A percentile compares a stretch with the other conserved stretches of the same genome.
Evolutionary conservation across 1,140 invertebrate species (phyloP).

Genomic region (Saccostrea echinata): DNA sequence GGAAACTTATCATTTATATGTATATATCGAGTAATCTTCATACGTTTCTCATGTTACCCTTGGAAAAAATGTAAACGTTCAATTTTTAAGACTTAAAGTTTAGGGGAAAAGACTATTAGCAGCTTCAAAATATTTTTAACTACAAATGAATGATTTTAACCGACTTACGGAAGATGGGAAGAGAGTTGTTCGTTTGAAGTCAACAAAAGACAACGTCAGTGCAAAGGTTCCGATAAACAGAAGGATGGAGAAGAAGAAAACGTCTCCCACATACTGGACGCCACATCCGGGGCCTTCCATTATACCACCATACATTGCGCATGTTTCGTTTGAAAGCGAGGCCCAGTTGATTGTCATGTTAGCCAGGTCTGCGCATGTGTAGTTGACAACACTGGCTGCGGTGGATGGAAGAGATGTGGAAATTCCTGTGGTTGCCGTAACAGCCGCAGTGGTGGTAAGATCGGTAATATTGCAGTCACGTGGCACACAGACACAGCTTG

Average conservation of each 20-base stretch:
- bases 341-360: conserved; percentile 57
- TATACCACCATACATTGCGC: conserved; percentile 85
- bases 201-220: conserved; percentile 92
- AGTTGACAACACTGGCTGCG: conserved; percentile 44
- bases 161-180: conserved; percentile 86
- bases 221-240: conserved; percentile 96
- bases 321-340: conserved; percentile 36
- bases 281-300: conserved; percentile 87
- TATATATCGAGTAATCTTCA: no score
- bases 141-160: no score
- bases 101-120: no score
- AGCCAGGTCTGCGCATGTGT: conserved; percentile 47
- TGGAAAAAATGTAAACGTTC: no score
- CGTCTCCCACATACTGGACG: conserved; percentile 82
- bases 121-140: no score
- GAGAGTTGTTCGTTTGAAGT: conserved; percentile 95
- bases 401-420: not conserved
- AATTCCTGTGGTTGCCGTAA: conserved; percentile 20
- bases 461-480: conserved; percentile 44
- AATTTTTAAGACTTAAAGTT: no score
- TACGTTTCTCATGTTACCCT: no score
- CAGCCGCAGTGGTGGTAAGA: conserved; percentile 23
- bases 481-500: conserved; percentile 59
- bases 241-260: conserved; percentile 97
- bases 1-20: no score